These are phyloP conservation scores for Macrophya alboannulata DNA, from an alignment of 2,888 invertebrate species.

Conservation along the genomic window DNA sequence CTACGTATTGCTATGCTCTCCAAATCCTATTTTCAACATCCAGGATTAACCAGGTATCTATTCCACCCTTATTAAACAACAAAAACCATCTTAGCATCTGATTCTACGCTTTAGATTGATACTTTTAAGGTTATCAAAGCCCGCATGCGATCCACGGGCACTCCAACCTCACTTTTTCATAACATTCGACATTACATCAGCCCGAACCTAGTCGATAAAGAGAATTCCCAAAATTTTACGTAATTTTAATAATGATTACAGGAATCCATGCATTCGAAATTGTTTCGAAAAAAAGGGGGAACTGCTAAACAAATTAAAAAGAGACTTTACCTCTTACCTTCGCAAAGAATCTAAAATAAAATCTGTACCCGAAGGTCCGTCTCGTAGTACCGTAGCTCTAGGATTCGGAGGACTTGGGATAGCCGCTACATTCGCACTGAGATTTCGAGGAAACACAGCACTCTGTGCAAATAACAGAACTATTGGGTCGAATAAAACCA, in stretches of 20 bases:
- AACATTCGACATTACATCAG: background rate
- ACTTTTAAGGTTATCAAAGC: conserved; percentile 59
- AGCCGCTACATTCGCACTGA: conserved; percentile 62
- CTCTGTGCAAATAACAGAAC: conserved; percentile 59
- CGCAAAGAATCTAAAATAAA: conserved; percentile 35
- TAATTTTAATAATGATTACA: conserved; percentile 51
- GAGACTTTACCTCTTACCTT: conserved; percentile 42
- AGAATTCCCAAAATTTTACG: background rate
- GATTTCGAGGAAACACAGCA: conserved; percentile 56
- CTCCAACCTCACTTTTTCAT: conserved; percentile 13
- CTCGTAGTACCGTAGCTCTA: conserved; percentile 43
- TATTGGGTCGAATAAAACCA: conserved; percentile 52
- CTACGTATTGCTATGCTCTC: conserved; percentile 51
- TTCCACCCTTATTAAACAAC: background rate
- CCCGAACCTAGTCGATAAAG: background rate
- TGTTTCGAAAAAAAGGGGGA: conserved; percentile 60
- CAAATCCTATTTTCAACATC: conserved; percentile 55
- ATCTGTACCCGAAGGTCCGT: conserved; percentile 40
- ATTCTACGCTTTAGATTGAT: background rate
- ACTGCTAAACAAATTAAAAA: conserved; percentile 60
- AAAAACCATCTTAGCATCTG: background rate
- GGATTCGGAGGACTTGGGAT: conserved; percentile 65
- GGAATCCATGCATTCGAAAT: conserved; percentile 60
- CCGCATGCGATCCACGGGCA: too few relatives aligned
- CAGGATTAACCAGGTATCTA: conserved; percentile 61